Conservation (phyloP, 2,797 vertebrate species). For the Australoheros facetus region DNA sequence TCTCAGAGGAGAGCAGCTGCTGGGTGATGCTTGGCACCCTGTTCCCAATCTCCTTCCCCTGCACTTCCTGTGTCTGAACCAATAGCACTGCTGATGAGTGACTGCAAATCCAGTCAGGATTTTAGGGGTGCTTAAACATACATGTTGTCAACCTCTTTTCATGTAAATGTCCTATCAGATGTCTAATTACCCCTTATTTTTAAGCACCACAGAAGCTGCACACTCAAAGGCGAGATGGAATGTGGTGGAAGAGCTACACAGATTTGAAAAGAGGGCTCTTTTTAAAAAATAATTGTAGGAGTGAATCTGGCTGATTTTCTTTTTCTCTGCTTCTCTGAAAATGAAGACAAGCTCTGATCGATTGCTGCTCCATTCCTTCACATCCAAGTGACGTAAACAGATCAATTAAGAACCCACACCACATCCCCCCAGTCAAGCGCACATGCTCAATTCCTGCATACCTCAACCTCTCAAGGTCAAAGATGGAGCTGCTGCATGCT, state of each 20-base stretch:
- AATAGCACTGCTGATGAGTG: constrained; percentile 8
- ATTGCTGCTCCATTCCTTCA: constrained; percentile 40
- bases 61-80: constrained; percentile 46
- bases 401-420: constrained; percentile 69
- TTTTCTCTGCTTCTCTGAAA: constrained; percentile 17
- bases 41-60: constrained; percentile 29
- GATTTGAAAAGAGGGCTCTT: background rate
- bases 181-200: background rate
- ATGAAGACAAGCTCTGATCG: constrained; percentile 25
- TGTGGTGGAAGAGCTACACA: background rate
- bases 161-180: constrained; percentile 8
- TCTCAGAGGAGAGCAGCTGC: constrained; percentile 72
- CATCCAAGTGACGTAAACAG: constrained; percentile 57
- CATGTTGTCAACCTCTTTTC: constrained; percentile 17
- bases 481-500: constrained; percentile 11
- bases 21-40: constrained; percentile 62
- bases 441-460: constrained; percentile 2
- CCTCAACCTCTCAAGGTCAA: constrained; percentile 56
- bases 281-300: background rate
- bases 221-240: background rate
- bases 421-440: constrained; percentile 7
- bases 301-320: constrained; percentile 8
- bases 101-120: constrained; percentile 36
- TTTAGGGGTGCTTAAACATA: constrained; percentile 36
- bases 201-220: background rate